These are phyloP conservation scores for Dendrocopos noguchii DNA, from an alignment of 2,113 vertebrate species.

Conservation along the genomic window DNA sequence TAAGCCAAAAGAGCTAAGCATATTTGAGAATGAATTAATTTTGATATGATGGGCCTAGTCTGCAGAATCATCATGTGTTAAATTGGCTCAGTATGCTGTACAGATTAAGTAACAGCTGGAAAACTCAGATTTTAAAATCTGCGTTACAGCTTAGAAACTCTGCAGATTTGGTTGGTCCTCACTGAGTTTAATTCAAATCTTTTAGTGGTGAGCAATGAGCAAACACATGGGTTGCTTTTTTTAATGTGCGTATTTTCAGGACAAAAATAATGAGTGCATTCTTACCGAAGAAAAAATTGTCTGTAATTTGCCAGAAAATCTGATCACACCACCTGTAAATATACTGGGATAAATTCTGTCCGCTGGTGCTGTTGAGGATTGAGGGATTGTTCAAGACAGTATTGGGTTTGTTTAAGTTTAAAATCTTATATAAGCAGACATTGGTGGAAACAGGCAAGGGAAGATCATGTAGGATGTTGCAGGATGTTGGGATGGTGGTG, in stretches of 20 bases:
- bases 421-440: background rate
- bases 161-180: background rate
- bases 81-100: background rate
- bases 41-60: background rate
- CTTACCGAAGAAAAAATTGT: background rate
- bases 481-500: constrained; percentile 1
- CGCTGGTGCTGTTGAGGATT: background rate
- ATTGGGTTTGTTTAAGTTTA: background rate
- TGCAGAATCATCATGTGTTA: background rate
- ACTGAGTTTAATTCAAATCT: background rate
- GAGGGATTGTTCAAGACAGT: background rate
- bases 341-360: background rate
- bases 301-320: constrained; percentile 1
- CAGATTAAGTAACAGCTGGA: background rate
- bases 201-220: background rate
- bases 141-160: background rate
- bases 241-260: background rate
- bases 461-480: background rate
- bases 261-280: background rate
- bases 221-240: background rate
- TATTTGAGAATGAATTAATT: constrained; percentile 4
- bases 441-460: background rate
- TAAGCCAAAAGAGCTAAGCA: background rate
- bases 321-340: background rate
- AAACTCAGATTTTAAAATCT: constrained; percentile 1